Percentiles rank a stretch among this genome's conserved stretches.
Conservation (phyloP, 2,797 vertebrate genomes). For the Philypnodon macrostomus region DNA sequence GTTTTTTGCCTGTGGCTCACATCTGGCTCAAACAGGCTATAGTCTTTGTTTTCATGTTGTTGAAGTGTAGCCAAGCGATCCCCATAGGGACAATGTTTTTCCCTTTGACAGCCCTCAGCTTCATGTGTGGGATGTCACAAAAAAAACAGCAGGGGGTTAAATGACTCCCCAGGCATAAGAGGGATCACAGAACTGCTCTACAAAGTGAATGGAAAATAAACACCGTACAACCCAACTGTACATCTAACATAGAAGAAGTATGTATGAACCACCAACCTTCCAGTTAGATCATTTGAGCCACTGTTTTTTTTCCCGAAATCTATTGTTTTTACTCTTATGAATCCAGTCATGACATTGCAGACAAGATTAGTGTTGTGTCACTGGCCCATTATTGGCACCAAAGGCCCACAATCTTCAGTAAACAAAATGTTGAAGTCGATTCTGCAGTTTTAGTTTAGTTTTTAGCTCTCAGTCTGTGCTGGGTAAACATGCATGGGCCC, state of each 20-base stretch:
- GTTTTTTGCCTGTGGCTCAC: slow-evolving; percentile 43
- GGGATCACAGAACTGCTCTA: slow-evolving; percentile 18
- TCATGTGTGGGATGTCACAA: slow-evolving; percentile 16
- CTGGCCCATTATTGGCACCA: background rate
- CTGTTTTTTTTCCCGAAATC: too few relatives aligned
- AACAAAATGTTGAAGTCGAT: slow-evolving; percentile 3
- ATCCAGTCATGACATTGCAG: slow-evolving; percentile 1
- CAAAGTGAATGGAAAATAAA: slow-evolving; percentile 27
- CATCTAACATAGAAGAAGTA: too few relatives aligned
- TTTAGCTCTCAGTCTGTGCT: slow-evolving; percentile 7
- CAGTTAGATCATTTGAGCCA: too few relatives aligned
- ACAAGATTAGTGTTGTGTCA: background rate
- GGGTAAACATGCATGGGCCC: background rate
- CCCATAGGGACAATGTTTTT: slow-evolving; percentile 12
- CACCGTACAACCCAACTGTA: too few relatives aligned
- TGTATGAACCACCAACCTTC: too few relatives aligned
- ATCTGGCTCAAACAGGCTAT: slow-evolving; percentile 63
- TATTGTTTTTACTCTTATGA: background rate
- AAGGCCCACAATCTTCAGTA: background rate
- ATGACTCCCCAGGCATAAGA: slow-evolving; percentile 19
- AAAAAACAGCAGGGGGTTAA: slow-evolving; percentile 31
- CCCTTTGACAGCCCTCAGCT: slow-evolving; percentile 21
- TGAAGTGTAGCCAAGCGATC: slow-evolving; percentile 38
- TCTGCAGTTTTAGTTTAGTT: background rate
- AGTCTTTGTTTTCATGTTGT: slow-evolving; percentile 36